Evolutionary conservation across 1,140 invertebrate genomes (phyloP), one percentile per base, ranked within the genome.

Genomic region (Heliconius congener): DNA sequence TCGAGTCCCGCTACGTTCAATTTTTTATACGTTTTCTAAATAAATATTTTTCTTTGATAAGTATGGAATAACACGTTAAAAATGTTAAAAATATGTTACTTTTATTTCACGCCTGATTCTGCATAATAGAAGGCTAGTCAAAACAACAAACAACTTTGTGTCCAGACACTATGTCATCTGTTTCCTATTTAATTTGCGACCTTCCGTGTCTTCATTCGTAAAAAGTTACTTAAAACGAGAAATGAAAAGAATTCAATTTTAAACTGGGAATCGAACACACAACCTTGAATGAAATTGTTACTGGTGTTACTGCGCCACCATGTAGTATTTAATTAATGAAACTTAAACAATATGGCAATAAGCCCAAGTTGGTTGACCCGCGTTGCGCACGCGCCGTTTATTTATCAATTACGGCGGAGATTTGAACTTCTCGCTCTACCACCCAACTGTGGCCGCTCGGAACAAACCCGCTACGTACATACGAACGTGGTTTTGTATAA

Each of bases 381-480:
- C 73, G 83, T 34, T 77, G 76, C 84, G 88, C 92, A 91, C 91
- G 93, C 91, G 91, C 87, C 87, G 88, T 91, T 93, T 94, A 93
- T 94, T 94, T 94, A 94, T 94, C 93, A 94, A 94, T 94, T 94
- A 93, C 91, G 79, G 66, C 82, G 87, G 82, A 93, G 91, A 93
- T 93, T 91, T 93, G 91, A 93, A 94, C 93, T 94, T 94, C 90
- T 84, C 93, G 93, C 89, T 94, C 91, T 90, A 86, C 73, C 93
- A 76, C 87, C 93, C 93, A 92, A 86, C 93, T 92, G 93, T 94
- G 90, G 90, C 93, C 90, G 88, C 82, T 75, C 82, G 93, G 93
- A 93, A 92, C 91, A 90, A 77, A 87, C 86, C 91, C 91, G 91
- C 92, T 94, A 93, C 86, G 90, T 88, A 93, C 88, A 88, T 73